These are phyloP conservation scores for Cheumatopsyche charites DNA, from an alignment of 1,140 invertebrate genomes.

Conservation along the genomic window DNA sequence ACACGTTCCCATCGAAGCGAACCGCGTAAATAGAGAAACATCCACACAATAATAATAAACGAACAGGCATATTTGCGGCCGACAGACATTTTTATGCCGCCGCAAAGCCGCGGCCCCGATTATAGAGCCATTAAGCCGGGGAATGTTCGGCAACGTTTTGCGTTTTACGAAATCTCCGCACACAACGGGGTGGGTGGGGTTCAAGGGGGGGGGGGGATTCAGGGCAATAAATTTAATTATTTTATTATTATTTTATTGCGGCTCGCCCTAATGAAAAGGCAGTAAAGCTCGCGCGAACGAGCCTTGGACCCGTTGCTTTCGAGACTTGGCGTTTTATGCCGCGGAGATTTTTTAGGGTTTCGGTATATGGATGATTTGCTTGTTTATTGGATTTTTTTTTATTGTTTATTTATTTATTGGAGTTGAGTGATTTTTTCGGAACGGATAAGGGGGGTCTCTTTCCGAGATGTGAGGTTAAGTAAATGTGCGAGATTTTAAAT, in stretches of 20 bases:
- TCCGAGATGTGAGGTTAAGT: too few species aligned
- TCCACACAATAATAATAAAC: too few species aligned
- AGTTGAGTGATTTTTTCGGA: too few species aligned
- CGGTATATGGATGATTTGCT: too few species aligned
- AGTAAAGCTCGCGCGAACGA: conserved; percentile 3
- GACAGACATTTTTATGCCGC: conserved; percentile 17
- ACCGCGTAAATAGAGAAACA: too few species aligned
- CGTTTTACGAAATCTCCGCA: background rate
- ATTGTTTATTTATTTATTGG: background rate
- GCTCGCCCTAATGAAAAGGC: conserved; percentile 17
- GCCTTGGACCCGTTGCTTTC: background rate
- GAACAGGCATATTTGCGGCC: conserved; percentile 16
- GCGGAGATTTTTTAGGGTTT: too few species aligned
- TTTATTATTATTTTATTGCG: conserved; percentile 31
- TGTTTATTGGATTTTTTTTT: background rate
- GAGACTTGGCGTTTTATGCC: too few species aligned
- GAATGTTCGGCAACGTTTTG: conserved; percentile 8
- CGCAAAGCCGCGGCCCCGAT: conserved; percentile 9
- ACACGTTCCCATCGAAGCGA: too few species aligned
- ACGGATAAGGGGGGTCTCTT: too few species aligned
- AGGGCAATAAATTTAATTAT: conserved; percentile 27
- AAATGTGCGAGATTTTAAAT: too few species aligned
- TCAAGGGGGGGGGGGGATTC: background rate
- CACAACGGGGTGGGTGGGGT: background rate
- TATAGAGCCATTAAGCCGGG: conserved; percentile 17